Conservation (phyloP, 2,888 invertebrate species). For the Caenorhabditis drosophilae region DNA sequence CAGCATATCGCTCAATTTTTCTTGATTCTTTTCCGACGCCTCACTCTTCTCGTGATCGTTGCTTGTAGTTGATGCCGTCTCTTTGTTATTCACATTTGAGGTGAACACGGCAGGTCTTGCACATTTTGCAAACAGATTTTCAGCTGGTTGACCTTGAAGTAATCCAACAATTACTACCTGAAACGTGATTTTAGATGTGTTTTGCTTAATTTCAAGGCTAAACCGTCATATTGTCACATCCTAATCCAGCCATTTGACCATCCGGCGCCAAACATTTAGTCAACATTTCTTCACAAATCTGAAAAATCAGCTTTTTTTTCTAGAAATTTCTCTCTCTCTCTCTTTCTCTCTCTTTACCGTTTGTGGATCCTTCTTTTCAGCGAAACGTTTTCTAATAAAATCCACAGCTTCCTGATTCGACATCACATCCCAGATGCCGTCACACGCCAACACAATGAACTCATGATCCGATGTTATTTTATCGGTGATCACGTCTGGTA, state of each 20-base stretch:
- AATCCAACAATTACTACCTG: constrained; percentile 62
- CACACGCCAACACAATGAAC: constrained; percentile 93
- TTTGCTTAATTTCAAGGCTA: too few relatives aligned
- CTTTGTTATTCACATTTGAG: not conserved
- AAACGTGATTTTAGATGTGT: too few relatives aligned
- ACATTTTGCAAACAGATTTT: constrained; percentile 36
- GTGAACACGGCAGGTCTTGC: constrained; percentile 34
- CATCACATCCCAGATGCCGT: constrained; percentile 99
- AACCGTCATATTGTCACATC: constrained; percentile 96
- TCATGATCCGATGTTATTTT: constrained; percentile 88
- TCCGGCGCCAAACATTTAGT: constrained; percentile 93
- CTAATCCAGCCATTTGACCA: constrained; percentile 92
- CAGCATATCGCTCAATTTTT: too few relatives aligned
- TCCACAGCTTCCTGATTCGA: constrained; percentile 85
- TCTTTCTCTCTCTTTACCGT: constrained; percentile 71
- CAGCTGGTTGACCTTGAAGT: constrained; percentile 42
- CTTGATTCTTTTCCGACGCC: not conserved
- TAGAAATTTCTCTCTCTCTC: not conserved
- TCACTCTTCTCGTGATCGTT: too few relatives aligned
- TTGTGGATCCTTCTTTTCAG: constrained; percentile 85
- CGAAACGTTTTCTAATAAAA: constrained; percentile 84
- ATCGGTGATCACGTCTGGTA: constrained; percentile 86
- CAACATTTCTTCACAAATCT: constrained; percentile 93
- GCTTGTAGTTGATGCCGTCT: too few relatives aligned
- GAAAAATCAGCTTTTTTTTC: constrained; percentile 12